Base-by-base conservation (phyloP, 2,797 vertebrate genomes). In the Myotis pilosus region DNA sequence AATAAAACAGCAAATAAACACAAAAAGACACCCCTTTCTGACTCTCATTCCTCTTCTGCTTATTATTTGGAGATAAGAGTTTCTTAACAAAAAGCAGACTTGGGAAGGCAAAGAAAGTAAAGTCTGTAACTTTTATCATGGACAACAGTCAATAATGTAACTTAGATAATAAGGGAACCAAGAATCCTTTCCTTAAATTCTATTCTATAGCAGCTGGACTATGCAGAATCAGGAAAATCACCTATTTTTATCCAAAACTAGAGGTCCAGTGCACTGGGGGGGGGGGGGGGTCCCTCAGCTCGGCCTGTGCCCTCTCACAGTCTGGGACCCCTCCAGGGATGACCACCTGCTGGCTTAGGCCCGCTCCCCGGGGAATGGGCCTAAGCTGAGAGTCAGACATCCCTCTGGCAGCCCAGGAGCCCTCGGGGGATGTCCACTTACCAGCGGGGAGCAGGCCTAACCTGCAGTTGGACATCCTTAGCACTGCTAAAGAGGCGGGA, bases 1-100 rank as follows among this genome's bases (percentile, higher is more conserved):
- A 90, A 83, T 60, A 94, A 90, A 91, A 74, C 2, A 89, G 60
- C 76, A 96, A 94, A 92, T n/a, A 60, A 91, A 84, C 20, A 80
- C 23, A 44, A 89, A 87, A 60, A 28, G 60, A 62, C 60, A 62
- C 60, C 60, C 28, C 25, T 62, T 60, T 11, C 15, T 28, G 57
- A 62, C 71, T 92, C 81, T 64, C 41, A 82, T 4, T 68, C 17
- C 57, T 83, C 1, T 69, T 86, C 57, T 79, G 60, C 17, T 93
- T 78, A 66, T 30, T 69, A 49, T 55, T 13, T 80, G 49, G 47
- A 87, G 38, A 68, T 0, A 87, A 87, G 12, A 80, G 38, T 13
- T 75, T 41, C 19, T 30, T 68, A 72, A 91, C 12, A 74, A 88
- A 94, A 15, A 79, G 33, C 13, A 69, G 47, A 20, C 19, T 13